A percentile compares a stretch with the other conserved stretches of the same genome.
phyloP scores from a whole-genome alignment of 2,113 vertebrate species.

The Cyprinodon tularosa region DNA sequence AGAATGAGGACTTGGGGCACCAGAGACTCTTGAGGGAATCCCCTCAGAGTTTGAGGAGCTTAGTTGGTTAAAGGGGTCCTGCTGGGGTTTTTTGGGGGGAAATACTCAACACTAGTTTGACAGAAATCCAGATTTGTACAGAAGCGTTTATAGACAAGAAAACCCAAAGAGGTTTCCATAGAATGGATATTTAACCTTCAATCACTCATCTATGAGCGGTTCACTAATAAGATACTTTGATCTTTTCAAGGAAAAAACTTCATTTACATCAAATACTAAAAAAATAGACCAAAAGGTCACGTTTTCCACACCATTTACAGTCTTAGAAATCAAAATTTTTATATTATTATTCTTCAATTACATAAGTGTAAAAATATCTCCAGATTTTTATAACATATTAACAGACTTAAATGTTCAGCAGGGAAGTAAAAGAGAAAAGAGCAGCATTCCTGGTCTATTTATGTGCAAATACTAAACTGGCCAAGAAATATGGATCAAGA shows the following conservation, averaged over 20 bases:
- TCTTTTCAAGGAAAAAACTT: background rate
- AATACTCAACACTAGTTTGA: background rate
- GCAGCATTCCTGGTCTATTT: too few species aligned
- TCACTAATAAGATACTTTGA: background rate
- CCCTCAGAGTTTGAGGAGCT: background rate
- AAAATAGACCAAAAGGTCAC: too few species aligned
- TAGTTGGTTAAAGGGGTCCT: constrained; percentile 7
- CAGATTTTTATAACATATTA: too few species aligned
- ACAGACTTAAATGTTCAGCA: too few species aligned
- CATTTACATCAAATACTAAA: too few species aligned
- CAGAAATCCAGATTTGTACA: background rate
- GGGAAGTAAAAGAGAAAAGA: too few species aligned
- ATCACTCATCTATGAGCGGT: background rate
- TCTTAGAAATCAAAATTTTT: too few species aligned
- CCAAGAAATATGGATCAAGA: too few species aligned
- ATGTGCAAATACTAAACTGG: too few species aligned
- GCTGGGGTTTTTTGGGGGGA: background rate
- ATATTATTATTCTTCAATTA: too few species aligned
- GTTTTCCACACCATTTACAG: too few species aligned
- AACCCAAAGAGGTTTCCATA: background rate
- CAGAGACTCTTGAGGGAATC: constrained; percentile 38
- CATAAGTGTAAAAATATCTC: too few species aligned
- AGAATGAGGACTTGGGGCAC: constrained; percentile 21
- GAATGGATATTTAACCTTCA: background rate
- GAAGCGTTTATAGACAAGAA: background rate